phyloP scores from a whole-genome alignment of 2,888 invertebrate genomes.

The Meloe dianella region DNA sequence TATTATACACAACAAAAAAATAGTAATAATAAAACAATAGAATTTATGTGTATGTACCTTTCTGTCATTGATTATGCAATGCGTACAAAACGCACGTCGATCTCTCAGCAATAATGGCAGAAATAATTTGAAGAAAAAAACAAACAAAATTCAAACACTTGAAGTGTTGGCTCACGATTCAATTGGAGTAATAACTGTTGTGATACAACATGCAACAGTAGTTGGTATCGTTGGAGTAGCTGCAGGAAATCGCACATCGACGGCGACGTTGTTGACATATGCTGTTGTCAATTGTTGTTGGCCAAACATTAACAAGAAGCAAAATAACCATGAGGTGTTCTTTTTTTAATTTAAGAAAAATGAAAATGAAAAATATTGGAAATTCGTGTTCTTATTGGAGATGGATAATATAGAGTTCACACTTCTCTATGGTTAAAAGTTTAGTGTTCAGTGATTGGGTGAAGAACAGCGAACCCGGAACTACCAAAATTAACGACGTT shows the following conservation, averaged over 20 bases:
- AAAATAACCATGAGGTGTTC: neutral
- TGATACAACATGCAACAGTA: conserved; percentile 9
- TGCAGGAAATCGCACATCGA: conserved; percentile 27
- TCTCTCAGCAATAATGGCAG: conserved; percentile 8
- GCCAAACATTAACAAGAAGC: neutral
- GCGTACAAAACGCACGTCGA: conserved; percentile 43
- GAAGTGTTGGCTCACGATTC: conserved; percentile 26
- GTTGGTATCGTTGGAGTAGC: conserved; percentile 7
- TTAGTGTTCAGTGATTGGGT: conserved; percentile 13
- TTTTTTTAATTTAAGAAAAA: neutral
- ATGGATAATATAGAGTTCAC: neutral
- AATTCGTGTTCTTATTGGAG: neutral
- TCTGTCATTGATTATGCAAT: conserved; percentile 53
- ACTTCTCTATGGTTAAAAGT: neutral
- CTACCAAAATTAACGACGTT: conserved; percentile 20
- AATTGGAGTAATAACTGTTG: conserved; percentile 11
- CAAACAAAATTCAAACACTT: conserved; percentile 23
- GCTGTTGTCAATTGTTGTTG: conserved; percentile 13
- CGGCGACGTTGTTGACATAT: conserved; percentile 24
- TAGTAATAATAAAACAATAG: neutral
- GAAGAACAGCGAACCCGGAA: conserved; percentile 33
- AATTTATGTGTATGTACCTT: conserved; percentile 39
- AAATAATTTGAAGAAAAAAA: neutral
- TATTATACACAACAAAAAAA: neutral
- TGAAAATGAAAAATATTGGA: neutral